phyloP scores from a whole-genome alignment of 2,113 vertebrate genomes.

The Ictidomys tridecemlineatus region DNA sequence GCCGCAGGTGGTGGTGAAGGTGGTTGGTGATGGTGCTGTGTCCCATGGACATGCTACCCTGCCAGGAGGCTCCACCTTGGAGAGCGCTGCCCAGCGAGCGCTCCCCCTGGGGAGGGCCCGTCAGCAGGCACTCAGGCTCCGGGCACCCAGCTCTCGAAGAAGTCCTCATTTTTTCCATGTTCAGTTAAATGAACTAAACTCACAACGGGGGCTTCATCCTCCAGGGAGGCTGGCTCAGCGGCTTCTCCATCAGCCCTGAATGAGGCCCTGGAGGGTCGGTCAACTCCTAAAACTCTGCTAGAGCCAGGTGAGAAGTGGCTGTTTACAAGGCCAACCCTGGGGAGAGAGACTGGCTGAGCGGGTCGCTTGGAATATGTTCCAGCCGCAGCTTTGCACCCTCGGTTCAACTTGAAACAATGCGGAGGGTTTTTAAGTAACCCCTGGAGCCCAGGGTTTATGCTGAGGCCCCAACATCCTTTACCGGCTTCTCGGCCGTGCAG shows the following conservation, averaged over 20 bases:
- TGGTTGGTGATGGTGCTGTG: fast-evolving
- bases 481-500: fast-evolving
- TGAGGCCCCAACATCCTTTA: too few relatives aligned
- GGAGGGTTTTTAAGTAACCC: not conserved
- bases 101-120: too few relatives aligned
- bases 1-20: not conserved
- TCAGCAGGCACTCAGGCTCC: not conserved
- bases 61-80: fast-evolving
- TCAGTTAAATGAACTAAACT: slow-evolving; percentile 70
- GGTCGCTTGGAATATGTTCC: not conserved
- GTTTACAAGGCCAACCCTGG: not conserved
- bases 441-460: fast-evolving
- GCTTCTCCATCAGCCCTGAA: slow-evolving; percentile 70
- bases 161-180: slow-evolving; percentile 36
- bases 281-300: slow-evolving; percentile 2
- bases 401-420: not conserved
- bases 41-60: too few relatives aligned
- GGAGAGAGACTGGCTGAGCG: not conserved
- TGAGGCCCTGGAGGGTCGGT: slow-evolving; percentile 66
- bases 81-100: not conserved
- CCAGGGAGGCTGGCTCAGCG: slow-evolving; percentile 65
- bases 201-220: slow-evolving; percentile 40
- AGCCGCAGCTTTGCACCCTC: fast-evolving
- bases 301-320: not conserved
- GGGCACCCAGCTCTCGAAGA: not conserved